Evolutionary conservation across 2,888 invertebrate species (phyloP).

Genomic region (Eustalomyia histrio): DNA sequence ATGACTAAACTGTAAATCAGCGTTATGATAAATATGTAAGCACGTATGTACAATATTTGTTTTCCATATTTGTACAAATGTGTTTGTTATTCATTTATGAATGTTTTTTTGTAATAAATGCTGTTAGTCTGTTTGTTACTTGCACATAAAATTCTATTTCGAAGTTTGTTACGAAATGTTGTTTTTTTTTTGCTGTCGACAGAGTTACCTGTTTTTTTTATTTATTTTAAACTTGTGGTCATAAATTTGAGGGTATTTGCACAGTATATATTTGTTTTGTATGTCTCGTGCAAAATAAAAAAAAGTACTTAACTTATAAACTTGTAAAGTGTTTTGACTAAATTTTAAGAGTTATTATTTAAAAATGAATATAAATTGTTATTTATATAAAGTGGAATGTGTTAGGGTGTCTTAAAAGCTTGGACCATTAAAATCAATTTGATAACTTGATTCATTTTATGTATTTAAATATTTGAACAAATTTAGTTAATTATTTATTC

Average conservation of each 20-base stretch:
- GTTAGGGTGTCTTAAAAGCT: too few species aligned
- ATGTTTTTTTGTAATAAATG: constrained; percentile 39
- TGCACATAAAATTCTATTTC: neutral
- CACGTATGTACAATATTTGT: neutral
- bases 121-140: constrained; percentile 5
- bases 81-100: constrained; percentile 37
- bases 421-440: too few species aligned
- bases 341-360: constrained; percentile 35
- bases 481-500: too few species aligned
- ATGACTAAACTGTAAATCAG: constrained; percentile 59
- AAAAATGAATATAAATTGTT: constrained; percentile 39
- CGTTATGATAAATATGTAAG: constrained; percentile 26
- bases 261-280: neutral
- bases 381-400: neutral
- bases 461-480: too few species aligned
- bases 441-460: too few species aligned
- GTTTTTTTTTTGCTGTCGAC: neutral
- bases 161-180: neutral
- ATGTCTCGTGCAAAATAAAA: neutral
- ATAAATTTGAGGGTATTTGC: constrained; percentile 30
- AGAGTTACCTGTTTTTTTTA: constrained; percentile 24
- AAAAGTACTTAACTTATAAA: constrained; percentile 51
- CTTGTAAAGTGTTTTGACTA: constrained; percentile 45
- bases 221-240: constrained; percentile 21
- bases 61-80: neutral